Evolutionary conservation across 2,888 invertebrate genomes (phyloP), one percentile per base, ranked within the genome.

Genomic region (Euproctis similis): DNA sequence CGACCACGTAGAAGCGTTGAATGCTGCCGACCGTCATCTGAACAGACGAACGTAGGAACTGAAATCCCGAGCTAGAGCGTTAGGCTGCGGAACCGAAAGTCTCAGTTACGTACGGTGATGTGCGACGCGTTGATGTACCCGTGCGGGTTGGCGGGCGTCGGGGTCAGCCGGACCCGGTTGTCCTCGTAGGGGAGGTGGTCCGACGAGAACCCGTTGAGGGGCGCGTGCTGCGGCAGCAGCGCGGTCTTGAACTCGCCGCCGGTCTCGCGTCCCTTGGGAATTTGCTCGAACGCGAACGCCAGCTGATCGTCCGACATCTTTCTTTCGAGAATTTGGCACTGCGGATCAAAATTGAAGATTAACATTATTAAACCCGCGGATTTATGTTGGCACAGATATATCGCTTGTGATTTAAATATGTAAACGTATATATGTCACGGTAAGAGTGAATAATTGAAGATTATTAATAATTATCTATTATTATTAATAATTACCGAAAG

Each of bases 121-220:
- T 95, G 93, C 2, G 95, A 96, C 1, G 96, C 96, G 80, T 97
- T 97, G 46, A 97, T 93, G 57, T 97, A 97, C 8, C 97, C 97
- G 57, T 89, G 88, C 29, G 92, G 90, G 74, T 97, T 97, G 48
- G 89, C 88, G 54, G 92, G 90, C 6, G 91, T 88, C 4, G 96
- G 93, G n/a, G 90, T 90, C 11, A 97, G 77, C 36, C 92, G 87
- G 17, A 97, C 92, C 27, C 96, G 76, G 67, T 95, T 96, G 59
- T 95, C 94, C 58, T 95, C 96, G 64, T 97, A 97, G 0, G 97
- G 97, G 41, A 96, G 85, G 47, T 94, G 90, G 63, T 93, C 92
- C 34, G 87, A 86, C 58, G 88, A 89, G 49, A 85, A 80, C 25
- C 63, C 73, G 59, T 87, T 86, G 5, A 85, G 73, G 28, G 86